Base-by-base conservation (phyloP, 2,888 invertebrate genomes). In the Lobophora halterata region DNA sequence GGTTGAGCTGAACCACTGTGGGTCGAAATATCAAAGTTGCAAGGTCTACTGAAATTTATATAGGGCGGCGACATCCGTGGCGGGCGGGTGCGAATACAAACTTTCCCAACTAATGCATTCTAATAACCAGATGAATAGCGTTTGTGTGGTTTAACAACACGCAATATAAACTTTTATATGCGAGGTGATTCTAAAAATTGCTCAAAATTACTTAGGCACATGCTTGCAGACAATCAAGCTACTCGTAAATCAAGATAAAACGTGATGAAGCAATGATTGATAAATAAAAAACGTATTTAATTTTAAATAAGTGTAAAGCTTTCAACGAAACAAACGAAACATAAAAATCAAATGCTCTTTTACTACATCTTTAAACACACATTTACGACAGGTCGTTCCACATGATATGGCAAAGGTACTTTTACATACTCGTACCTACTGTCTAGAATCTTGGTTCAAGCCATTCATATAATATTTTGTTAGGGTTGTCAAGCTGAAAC, bases 361-460 rank as follows among this genome's bases (percentile, higher is more conserved):
- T 5, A 19, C 19, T 12, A 44, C 35, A 42, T 33, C 36, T 43
- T 40, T 27, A 37, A 46, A 37, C 30, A 21, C 26, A 37, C 44
- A 30, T 42, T 40, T 41, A 42, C 44, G 46, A 34, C 30, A 35
- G 28, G 33, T 33, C 34, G 47, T 52, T 51, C 23, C 46, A 46
- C 58, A 56, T 58, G 56, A 67, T 57, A 58, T 56, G 54, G 52
- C 48, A 57, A 59, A 59, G 57, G 49, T 54, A 61, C 58, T 64
- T 59, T 55, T 55, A 58, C 61, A 61, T 58, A 59, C 58, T 54
- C 55, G 55, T 55, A 58, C 61, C 61, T 58, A 59, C 58, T 54
- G 55, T 56, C 50, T 59, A 35, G 54, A 64, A 61, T 57, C 56
- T 57, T 54, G 54, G 58, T 58, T 58, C 49, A 6, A 19, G 11